A percentile compares a stretch with the other conserved stretches of the same genome.
phyloP scores from a whole-genome alignment of 2,113 vertebrate species.

The Macquaria australasica region DNA sequence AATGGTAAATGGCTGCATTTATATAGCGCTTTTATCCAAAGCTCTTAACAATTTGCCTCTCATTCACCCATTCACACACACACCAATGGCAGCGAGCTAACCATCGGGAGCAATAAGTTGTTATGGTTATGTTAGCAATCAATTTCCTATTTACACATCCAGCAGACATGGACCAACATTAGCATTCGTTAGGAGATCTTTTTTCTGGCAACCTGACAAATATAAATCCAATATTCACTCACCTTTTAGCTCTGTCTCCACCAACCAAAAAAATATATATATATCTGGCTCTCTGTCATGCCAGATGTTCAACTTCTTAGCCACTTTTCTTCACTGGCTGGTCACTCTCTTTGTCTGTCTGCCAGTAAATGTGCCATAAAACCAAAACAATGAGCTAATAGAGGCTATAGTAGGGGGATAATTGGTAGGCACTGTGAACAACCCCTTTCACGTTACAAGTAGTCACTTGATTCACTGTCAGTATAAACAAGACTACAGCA shows the following conservation, averaged over 20 bases:
- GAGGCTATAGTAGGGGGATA: not conserved
- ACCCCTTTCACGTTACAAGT: not conserved
- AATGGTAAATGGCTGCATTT: not conserved
- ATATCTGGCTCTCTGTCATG: not conserved
- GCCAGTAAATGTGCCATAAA: slow-evolving; percentile 3
- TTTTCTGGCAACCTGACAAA: slow-evolving; percentile 7
- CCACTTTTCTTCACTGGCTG: not conserved
- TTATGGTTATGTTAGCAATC: not conserved
- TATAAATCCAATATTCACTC: not conserved
- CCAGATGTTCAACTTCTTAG: not conserved
- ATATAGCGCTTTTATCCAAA: not conserved
- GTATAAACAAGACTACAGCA: not conserved
- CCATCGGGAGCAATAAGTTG: not conserved
- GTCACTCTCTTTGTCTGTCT: not conserved
- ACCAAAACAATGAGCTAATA: not conserved
- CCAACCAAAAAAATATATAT: not conserved
- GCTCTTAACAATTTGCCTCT: not conserved
- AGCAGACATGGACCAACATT: not conserved
- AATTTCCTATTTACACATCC: not conserved
- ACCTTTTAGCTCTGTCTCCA: not conserved
- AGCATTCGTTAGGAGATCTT: not conserved
- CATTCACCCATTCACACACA: not conserved
- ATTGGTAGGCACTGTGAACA: not conserved
- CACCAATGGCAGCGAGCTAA: not conserved
- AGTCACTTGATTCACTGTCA: not conserved